Percentiles rank a stretch among this genome's conserved stretches.
Conservation (phyloP, 2,797 vertebrate species). For the Gadopsis marmoratus region DNA sequence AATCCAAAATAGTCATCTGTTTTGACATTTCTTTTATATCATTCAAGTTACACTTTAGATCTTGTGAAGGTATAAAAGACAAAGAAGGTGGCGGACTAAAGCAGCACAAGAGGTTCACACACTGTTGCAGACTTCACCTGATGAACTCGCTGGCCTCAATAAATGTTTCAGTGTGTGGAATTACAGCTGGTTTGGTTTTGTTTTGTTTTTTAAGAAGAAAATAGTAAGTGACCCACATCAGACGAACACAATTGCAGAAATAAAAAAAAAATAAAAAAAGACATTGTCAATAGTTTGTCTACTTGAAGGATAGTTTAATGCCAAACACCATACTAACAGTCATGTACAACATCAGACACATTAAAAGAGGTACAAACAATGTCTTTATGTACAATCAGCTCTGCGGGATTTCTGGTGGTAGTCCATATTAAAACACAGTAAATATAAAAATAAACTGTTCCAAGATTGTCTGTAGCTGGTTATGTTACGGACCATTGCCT, state of each 20-base stretch:
- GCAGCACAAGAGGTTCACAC: not conserved
- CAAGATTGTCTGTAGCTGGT: conserved; percentile 82
- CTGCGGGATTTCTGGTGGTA: conserved; percentile 45
- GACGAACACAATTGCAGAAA: not conserved
- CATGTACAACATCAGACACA: conserved; percentile 85
- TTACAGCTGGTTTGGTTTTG: not conserved
- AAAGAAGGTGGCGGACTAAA: no score
- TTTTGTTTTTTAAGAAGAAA: not conserved
- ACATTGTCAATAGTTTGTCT: conserved; percentile 45
- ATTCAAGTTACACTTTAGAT: not conserved
- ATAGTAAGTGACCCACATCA: not conserved
- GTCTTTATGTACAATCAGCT: conserved; percentile 82
- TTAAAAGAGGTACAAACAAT: conserved; percentile 82
- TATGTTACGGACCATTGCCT: conserved; percentile 68
- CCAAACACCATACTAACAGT: conserved; percentile 87
- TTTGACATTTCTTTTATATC: conserved; percentile 1
- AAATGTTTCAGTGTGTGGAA: no score
- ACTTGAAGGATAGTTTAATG: conserved; percentile 88
- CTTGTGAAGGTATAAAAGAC: not conserved
- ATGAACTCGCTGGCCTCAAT: not conserved
- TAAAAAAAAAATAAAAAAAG: conserved; percentile 6
- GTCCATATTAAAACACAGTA: conserved; percentile 72
- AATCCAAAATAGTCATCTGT: not conserved
- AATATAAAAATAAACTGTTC: conserved; percentile 82
- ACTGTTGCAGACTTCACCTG: not conserved